A percentile compares a stretch with the other conserved stretches of the same genome.
phyloP scores from a whole-genome alignment of 2,888 invertebrate genomes.

The Acronicta psi region DNA sequence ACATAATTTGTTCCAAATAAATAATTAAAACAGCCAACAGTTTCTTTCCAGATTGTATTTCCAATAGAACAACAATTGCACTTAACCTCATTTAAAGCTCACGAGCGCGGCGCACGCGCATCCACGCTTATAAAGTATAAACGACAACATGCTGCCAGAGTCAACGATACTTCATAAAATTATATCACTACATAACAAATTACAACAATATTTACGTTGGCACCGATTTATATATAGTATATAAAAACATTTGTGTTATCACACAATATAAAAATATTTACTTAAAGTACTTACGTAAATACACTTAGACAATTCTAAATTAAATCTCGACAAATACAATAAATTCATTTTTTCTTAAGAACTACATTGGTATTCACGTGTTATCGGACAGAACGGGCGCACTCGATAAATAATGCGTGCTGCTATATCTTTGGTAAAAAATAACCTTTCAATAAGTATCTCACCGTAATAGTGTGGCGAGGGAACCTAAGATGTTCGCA shows the following conservation, averaged over 20 bases:
- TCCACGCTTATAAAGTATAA: constrained; percentile 48
- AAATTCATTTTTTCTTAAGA: constrained; percentile 82
- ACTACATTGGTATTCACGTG: constrained; percentile 80
- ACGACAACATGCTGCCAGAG: constrained; percentile 76
- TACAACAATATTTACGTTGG: constrained; percentile 89
- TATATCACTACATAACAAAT: constrained; percentile 88
- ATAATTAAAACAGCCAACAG: constrained; percentile 63
- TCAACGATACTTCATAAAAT: constrained; percentile 85
- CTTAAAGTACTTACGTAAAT: constrained; percentile 84
- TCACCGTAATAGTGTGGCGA: background rate
- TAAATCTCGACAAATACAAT: constrained; percentile 86
- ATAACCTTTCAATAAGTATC: background rate
- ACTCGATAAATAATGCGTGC: constrained; percentile 24
- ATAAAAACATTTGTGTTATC: constrained; percentile 85
- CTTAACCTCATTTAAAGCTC: constrained; percentile 83
- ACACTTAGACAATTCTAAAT: constrained; percentile 81
- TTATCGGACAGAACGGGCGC: constrained; percentile 69
- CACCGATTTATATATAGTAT: constrained; percentile 84
- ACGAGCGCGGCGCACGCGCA: constrained; percentile 59
- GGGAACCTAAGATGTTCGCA: constrained; percentile 4
- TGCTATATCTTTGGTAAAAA: constrained; percentile 57
- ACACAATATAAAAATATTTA: constrained; percentile 88
- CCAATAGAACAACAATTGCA: constrained; percentile 87
- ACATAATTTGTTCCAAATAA: constrained; percentile 54
- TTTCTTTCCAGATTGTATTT: constrained; percentile 84